Base-by-base conservation (phyloP, 2,113 vertebrate species). In the Pica pica region DNA sequence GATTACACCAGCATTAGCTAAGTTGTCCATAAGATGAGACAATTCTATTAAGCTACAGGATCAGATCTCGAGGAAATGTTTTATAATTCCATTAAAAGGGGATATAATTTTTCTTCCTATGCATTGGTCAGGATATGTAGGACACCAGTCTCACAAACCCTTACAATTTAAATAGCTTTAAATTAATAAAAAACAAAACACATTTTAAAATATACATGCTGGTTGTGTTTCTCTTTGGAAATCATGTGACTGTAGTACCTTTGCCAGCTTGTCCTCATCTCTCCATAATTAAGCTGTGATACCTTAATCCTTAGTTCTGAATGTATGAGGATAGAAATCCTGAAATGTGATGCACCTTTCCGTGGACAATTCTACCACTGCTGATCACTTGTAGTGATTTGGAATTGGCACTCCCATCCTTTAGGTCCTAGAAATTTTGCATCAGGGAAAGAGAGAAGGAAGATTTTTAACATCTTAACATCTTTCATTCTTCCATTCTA, bases 41-140 rank as follows among this genome's bases (percentile, higher is more conserved):
- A 86, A 87, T 81, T 75, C 44, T 91, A 94, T 96, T 92, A 94
- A 90, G 83, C 69, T 89, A 44, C 56, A 92, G 93, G 93, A 96
- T 96, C 93, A 87, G 82, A 94, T 97, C 76, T 94, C 93, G 0
- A 81, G 95, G 93, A 97, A 97, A 96, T 95, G 93, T 78, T 95
- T 87, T 87, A 41, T 94, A 96, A 97, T 96, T 92, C 64, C 33
- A 64, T 97, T 97, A 87, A 92, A 95, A 88, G 35, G 69, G 56
- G 79, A 82, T 92, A 89, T 68, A 70, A 89, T 95, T 93, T 94
- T 91, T 92, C 77, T 93, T 83, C 9, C 27, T 17, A 35, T 81
- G 60, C 16, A 10, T 50, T 87, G 55, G 12, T 74, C 39, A 75
- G 83, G 52, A 74, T 39, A 47, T 11, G 24, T 41, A 67, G 24